Percentiles rank a stretch among this genome's conserved stretches.
These are phyloP conservation scores for Yoshiicerus persimilis DNA, from an alignment of 1,140 invertebrate species.

Conservation along the genomic window DNA sequence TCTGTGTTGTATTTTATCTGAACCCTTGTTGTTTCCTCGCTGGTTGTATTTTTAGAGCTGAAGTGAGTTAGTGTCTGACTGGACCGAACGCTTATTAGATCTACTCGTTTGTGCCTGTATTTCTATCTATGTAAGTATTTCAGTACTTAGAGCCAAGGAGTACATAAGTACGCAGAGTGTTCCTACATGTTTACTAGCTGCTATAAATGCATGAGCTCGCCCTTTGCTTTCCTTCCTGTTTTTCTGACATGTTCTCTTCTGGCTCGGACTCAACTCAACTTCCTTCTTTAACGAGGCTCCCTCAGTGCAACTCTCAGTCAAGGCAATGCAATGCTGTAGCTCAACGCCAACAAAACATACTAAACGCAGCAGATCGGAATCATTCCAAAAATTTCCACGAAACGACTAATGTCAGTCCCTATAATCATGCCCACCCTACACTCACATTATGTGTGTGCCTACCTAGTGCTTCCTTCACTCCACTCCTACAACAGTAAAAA, in stretches of 20 bases:
- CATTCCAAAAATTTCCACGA: not conserved
- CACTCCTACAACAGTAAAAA: not conserved
- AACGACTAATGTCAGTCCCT: not conserved
- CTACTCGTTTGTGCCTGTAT: no score
- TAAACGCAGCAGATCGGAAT: not conserved
- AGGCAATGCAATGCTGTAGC: not conserved
- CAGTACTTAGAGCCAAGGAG: no score
- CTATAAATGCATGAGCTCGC: not conserved
- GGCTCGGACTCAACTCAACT: conserved; percentile 2
- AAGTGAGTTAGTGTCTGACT: not conserved
- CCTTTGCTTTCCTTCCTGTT: not conserved
- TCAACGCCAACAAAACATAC: not conserved
- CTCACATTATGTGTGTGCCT: not conserved
- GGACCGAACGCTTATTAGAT: not conserved
- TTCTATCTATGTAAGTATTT: not conserved
- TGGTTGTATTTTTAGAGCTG: not conserved
- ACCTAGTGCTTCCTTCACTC: no score
- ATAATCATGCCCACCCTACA: not conserved
- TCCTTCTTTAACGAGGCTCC: conserved; percentile 3
- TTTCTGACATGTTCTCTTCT: not conserved
- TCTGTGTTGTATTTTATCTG: not conserved
- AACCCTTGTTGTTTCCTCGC: not conserved
- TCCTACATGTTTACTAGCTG: not conserved
- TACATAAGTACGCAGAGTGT: no score
- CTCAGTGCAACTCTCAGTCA: not conserved